These are phyloP conservation scores for Apamea crenata DNA, from an alignment of 2,888 invertebrate genomes.

Conservation along the genomic window DNA sequence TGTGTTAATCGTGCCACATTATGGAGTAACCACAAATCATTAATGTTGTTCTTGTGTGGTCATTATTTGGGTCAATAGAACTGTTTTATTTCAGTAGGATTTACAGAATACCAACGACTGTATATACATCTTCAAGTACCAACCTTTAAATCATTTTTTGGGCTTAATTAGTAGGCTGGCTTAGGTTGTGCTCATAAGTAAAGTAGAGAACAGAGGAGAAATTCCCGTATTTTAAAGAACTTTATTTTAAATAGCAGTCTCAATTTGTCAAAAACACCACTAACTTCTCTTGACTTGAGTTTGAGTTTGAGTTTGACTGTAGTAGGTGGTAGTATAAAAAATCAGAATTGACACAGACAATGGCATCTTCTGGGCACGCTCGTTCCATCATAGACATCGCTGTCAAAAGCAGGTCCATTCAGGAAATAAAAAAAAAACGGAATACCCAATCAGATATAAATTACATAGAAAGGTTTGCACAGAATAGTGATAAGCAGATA, in stretches of 20 bases:
- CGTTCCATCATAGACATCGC: no score
- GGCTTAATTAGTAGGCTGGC: not conserved
- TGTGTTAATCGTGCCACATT: slow-evolving; percentile 30
- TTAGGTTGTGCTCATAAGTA: not conserved
- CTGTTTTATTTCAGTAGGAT: not conserved
- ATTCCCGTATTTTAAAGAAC: not conserved
- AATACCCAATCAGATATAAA: not conserved
- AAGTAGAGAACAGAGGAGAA: not conserved
- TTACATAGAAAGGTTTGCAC: no score
- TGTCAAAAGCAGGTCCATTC: no score
- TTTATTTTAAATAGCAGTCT: not conserved
- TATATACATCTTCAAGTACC: not conserved
- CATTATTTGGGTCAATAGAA: slow-evolving; percentile 14
- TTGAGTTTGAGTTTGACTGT: no score
- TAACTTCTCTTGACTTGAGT: no score
- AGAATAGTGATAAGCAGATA: not conserved
- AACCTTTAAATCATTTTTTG: not conserved
- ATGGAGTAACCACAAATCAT: slow-evolving; percentile 21
- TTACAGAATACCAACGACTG: not conserved
- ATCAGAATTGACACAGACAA: not conserved
- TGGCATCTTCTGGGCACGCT: no score
- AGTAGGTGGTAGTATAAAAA: not conserved
- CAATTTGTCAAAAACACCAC: no score
- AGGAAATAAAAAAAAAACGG: no score
- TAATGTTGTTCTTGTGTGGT: slow-evolving; percentile 24